Base-by-base conservation (phyloP, 2,888 invertebrate genomes). In the Eristalis intricaria region DNA sequence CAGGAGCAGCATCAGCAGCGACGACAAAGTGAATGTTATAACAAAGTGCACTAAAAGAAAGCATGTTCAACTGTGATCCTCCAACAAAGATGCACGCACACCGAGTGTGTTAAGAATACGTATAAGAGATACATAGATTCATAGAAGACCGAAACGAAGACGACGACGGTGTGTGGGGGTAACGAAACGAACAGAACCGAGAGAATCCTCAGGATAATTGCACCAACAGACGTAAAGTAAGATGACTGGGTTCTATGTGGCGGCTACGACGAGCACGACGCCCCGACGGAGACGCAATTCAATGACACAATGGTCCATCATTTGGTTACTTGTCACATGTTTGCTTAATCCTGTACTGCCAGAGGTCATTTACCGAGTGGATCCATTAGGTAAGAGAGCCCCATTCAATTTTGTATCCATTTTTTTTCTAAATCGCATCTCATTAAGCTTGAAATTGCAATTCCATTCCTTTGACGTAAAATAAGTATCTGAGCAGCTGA, bases 351-450 rank as follows among this genome's bases (percentile, higher is more conserved):
- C 92, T 89, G 92, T 91, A 86, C 90, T 91, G 89, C 91, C 92
- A 90, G 92, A 92, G 91, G 91, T 91, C 90, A 92, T 92, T 91
- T 92, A 91, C 90, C 91, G 92, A 90, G 92, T 92, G 90, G 92
- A 92, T 92, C 92, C 92, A 90, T 91, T 92, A 91, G 92, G 92
- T 92, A 92, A 60, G 60, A 1, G 15, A 26, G 1, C 61, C 60
- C 56, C 56, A 74, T 32, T 75, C 63, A 8, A 38, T 32, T 50
- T 56, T 35, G n/a, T 71, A 65, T 83, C 22, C 35, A 61, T 32
- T 32, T 73, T 50, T 50, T 61, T 32, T 32, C 32, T 10, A 32
- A 74, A 74, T 79, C 58, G 58, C 76, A 87, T 83, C 75, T 87
- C 83, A 87, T 87, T 87, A 83, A 40, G 22, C 43, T 65, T 58